Evolutionary conservation across 35 echinoderm and acorn worm genomes (phyloP).

Genomic region (Ophiothrix spiculata): DNA sequence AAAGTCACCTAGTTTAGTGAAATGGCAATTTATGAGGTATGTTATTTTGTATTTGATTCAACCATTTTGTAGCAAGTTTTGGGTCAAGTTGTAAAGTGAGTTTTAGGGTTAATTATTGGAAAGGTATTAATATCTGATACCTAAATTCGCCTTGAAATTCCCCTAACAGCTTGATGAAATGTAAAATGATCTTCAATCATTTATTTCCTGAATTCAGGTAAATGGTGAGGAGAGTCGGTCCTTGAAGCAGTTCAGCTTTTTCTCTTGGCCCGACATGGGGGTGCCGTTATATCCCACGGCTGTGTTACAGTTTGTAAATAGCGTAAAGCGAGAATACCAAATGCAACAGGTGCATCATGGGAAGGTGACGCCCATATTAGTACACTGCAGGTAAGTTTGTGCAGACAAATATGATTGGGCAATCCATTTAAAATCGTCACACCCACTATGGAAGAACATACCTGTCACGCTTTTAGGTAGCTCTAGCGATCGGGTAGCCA

Average conservation of each 20-base stretch:
- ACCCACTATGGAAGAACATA: slow-evolving; percentile 27
- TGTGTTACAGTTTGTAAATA: slow-evolving; percentile 32
- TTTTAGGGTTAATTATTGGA: no score
- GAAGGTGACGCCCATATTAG: slow-evolving; percentile 17
- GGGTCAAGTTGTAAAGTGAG: no score
- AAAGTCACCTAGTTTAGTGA: no score
- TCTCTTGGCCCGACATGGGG: slow-evolving; percentile 75
- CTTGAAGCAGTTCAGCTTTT: slow-evolving; percentile 55
- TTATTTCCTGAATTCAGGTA: slow-evolving; percentile 1
- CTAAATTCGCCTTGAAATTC: no score
- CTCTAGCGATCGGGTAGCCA: slow-evolving; percentile 51
- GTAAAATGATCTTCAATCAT: no score
- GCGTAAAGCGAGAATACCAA: slow-evolving; percentile 29
- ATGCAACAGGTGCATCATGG: not conserved
- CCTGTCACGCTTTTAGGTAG: slow-evolving; percentile 53
- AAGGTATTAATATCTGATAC: no score
- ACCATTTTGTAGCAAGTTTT: no score
- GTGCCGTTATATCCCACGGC: slow-evolving; percentile 50
- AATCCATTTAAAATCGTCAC: not conserved
- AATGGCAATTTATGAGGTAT: no score
- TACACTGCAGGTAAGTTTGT: slow-evolving; percentile 90
- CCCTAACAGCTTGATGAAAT: no score
- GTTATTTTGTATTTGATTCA: no score
- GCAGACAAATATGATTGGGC: no score
- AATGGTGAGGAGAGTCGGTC: slow-evolving; percentile 2